phyloP scores from a whole-genome alignment of 2,888 invertebrate species.

The Dicycla oo region DNA sequence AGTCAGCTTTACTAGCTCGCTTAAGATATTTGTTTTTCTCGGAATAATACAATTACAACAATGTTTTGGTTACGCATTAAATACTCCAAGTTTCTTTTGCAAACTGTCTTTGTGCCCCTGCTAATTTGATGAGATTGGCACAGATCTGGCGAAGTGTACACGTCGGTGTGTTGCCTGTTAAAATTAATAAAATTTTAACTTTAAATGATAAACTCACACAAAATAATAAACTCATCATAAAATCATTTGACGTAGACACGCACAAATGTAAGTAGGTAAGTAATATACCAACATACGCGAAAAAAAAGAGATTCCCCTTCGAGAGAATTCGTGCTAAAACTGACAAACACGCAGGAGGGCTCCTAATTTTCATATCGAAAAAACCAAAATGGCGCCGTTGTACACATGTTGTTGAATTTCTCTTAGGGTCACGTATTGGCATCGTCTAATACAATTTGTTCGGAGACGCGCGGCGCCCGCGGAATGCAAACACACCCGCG shows the following conservation, averaged over 20 bases:
- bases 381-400: constrained; percentile 75
- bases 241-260: constrained; percentile 59
- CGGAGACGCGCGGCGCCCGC: constrained; percentile 79
- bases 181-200: constrained; percentile 5
- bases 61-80: constrained; percentile 54
- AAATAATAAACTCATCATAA: constrained; percentile 61
- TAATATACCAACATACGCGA: constrained; percentile 61
- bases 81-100: constrained; percentile 51
- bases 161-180: background rate
- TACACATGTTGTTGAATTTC: constrained; percentile 80
- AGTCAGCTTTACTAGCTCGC: constrained; percentile 75
- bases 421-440: constrained; percentile 85
- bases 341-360: constrained; percentile 69
- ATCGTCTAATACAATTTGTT: constrained; percentile 88
- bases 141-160: constrained; percentile 5
- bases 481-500: constrained; percentile 82
- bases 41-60: constrained; percentile 62
- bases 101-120: constrained; percentile 33
- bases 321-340: constrained; percentile 72
- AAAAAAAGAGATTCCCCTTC: constrained; percentile 64
- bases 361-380: constrained; percentile 81
- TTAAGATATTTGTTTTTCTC: constrained; percentile 74
- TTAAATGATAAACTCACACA: constrained; percentile 18
- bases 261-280: constrained; percentile 57
- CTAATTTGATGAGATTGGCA: constrained; percentile 41